phyloP scores from a whole-genome alignment of 2,888 invertebrate species.

The Horisme vitalbata region DNA sequence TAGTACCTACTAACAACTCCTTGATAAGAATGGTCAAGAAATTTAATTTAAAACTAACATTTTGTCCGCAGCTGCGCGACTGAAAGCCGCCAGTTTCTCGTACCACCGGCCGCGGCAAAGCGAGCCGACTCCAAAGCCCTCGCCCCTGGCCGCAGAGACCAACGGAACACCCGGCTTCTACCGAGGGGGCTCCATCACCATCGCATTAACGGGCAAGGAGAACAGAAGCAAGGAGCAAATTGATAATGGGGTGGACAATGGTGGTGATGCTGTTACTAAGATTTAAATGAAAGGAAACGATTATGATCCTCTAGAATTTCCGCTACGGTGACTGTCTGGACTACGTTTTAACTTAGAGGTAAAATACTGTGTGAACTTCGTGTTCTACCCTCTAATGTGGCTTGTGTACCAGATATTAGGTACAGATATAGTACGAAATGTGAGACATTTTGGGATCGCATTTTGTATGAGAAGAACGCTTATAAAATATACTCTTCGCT shows the following conservation, averaged over 20 bases:
- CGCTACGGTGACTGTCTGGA: no score
- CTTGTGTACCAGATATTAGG: no score
- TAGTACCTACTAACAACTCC: no score
- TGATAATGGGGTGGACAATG: slow-evolving; percentile 40
- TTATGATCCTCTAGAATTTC: no score
- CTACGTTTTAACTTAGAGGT: no score
- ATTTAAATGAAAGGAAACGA: slow-evolving; percentile 45
- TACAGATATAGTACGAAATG: no score
- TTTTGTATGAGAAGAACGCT: no score
- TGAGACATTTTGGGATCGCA: no score
- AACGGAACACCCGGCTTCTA: slow-evolving; percentile 56
- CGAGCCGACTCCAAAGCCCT: slow-evolving; percentile 52
- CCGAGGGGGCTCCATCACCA: slow-evolving; percentile 42
- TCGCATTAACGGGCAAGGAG: slow-evolving; percentile 58
- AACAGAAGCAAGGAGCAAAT: slow-evolving; percentile 49
- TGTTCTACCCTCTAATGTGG: no score
- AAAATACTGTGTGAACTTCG: no score
- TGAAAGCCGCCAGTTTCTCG: slow-evolving; percentile 32
- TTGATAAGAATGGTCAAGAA: no score
- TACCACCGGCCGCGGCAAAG: slow-evolving; percentile 43
- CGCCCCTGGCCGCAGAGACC: slow-evolving; percentile 47
- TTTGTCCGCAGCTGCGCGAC: slow-evolving; percentile 18
- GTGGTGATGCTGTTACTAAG: slow-evolving; percentile 54
- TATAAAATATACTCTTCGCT: no score
- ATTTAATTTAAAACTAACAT: background rate